phyloP scores from a whole-genome alignment of 2,888 invertebrate genomes.

The Meandrusa payeni region DNA sequence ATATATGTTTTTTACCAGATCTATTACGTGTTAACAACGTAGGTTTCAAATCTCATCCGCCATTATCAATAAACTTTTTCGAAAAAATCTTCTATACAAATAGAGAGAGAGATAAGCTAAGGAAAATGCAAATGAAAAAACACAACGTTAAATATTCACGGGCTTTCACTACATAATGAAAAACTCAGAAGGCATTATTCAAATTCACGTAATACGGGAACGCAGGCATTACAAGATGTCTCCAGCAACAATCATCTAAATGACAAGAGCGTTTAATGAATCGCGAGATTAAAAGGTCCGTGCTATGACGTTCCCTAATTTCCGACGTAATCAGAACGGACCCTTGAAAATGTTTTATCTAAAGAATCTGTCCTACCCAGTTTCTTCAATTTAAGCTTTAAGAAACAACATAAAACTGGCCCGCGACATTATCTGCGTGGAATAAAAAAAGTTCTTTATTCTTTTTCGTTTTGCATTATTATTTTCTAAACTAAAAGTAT shows the following conservation, averaged over 20 bases:
- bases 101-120: slow-evolving; percentile 25
- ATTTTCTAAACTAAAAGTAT: no score
- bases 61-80: not conserved
- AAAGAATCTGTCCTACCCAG: not conserved
- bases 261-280: slow-evolving; percentile 39
- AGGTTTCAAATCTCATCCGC: no score
- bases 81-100: slow-evolving; percentile 1
- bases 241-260: slow-evolving; percentile 33
- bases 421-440: no score
- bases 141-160: slow-evolving; percentile 58
- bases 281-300: slow-evolving; percentile 34
- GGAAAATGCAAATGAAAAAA: slow-evolving; percentile 41
- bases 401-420: no score
- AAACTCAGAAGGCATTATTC: slow-evolving; percentile 49
- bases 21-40: no score
- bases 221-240: slow-evolving; percentile 34
- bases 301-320: slow-evolving; percentile 12
- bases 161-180: slow-evolving; percentile 54
- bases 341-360: not conserved
- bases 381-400: no score
- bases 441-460: no score
- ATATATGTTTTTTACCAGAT: no score
- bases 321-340: slow-evolving; percentile 7
- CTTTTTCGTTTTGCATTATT: no score
- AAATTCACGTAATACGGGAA: slow-evolving; percentile 39